Conservation (phyloP, 2,113 vertebrate species). For the Oryzias woworae region DNA sequence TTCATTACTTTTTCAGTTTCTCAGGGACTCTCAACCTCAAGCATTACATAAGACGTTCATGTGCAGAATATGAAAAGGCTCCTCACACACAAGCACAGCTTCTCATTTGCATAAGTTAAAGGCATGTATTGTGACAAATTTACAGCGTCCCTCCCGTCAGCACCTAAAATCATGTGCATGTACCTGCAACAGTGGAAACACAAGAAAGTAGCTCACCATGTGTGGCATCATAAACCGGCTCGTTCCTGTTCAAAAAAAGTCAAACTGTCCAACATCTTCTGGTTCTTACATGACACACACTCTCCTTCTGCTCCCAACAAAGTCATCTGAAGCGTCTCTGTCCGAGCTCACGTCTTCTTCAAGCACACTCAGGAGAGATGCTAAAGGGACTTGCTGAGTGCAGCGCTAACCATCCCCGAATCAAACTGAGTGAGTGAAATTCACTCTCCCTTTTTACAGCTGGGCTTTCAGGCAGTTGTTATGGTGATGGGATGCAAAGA, state of each 20-base stretch:
- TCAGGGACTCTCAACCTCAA: constrained; percentile 36
- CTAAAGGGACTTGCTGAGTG: constrained; percentile 30
- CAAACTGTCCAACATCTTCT: constrained; percentile 38
- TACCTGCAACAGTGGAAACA: not conserved
- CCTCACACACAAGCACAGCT: constrained; percentile 17
- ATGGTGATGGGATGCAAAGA: constrained; percentile 81
- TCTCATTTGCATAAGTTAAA: constrained; percentile 9
- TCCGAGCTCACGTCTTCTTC: constrained; percentile 37
- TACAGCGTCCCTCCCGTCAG: not conserved
- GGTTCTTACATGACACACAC: constrained; percentile 35
- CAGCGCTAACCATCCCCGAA: constrained; percentile 62
- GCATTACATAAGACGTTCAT: constrained; percentile 55
- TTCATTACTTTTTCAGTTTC: constrained; percentile 37
- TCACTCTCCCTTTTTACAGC: constrained; percentile 53
- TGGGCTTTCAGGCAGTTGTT: constrained; percentile 75
- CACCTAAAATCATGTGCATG: not conserved
- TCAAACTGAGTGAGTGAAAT: constrained; percentile 69
- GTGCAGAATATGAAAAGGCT: constrained; percentile 26
- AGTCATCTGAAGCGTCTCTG: constrained; percentile 45
- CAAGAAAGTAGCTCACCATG: constrained; percentile 58
- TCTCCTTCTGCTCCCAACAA: constrained; percentile 8
- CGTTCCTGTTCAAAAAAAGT: constrained; percentile 41
- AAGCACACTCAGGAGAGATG: constrained; percentile 34
- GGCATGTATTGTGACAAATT: not conserved
- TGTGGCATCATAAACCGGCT: constrained; percentile 42